Percentiles rank a stretch among this genome's conserved stretches.
These are phyloP conservation scores for Dendrolimus punctatus DNA, from an alignment of 1,140 invertebrate species.

Conservation along the genomic window DNA sequence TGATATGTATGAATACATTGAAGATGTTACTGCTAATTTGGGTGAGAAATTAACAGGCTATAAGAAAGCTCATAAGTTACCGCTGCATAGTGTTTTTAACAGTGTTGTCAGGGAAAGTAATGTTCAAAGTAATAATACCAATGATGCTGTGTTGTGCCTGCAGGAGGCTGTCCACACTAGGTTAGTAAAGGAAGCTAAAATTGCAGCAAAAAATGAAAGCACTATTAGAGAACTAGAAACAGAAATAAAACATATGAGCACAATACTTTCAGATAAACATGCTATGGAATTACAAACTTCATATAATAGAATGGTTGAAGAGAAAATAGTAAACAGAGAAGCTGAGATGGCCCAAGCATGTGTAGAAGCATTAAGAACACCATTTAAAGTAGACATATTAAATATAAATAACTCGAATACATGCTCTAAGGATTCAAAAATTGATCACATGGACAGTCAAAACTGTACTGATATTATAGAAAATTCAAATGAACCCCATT, in stretches of 20 bases:
- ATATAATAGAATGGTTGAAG: slow-evolving; percentile 41
- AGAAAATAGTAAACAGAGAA: slow-evolving; percentile 41
- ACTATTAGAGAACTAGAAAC: slow-evolving; percentile 54
- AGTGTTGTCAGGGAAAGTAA: slow-evolving; percentile 57
- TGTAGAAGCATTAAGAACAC: slow-evolving; percentile 45
- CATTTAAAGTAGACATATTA: slow-evolving; percentile 37
- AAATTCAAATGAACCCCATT: slow-evolving; percentile 7
- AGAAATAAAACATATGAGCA: slow-evolving; percentile 62
- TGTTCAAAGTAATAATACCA: slow-evolving; percentile 47
- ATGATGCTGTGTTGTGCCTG: slow-evolving; percentile 54
- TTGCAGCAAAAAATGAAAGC: slow-evolving; percentile 57
- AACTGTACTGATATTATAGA: slow-evolving; percentile 27
- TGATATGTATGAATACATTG: slow-evolving; percentile 62
- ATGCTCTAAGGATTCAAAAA: slow-evolving; percentile 23
- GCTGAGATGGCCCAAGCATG: slow-evolving; percentile 56
- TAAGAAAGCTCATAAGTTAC: slow-evolving; percentile 37
- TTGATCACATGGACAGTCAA: slow-evolving; percentile 27
- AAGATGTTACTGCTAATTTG: slow-evolving; percentile 64
- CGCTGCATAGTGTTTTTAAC: slow-evolving; percentile 49
- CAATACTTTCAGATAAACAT: slow-evolving; percentile 55
- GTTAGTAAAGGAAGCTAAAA: slow-evolving; percentile 50
- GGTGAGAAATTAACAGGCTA: slow-evolving; percentile 64
- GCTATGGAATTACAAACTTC: slow-evolving; percentile 35
- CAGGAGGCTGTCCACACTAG: slow-evolving; percentile 56
- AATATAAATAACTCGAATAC: slow-evolving; percentile 28